Conservation (phyloP, 2,888 invertebrate genomes). For the Augochlorella aurata region DNA sequence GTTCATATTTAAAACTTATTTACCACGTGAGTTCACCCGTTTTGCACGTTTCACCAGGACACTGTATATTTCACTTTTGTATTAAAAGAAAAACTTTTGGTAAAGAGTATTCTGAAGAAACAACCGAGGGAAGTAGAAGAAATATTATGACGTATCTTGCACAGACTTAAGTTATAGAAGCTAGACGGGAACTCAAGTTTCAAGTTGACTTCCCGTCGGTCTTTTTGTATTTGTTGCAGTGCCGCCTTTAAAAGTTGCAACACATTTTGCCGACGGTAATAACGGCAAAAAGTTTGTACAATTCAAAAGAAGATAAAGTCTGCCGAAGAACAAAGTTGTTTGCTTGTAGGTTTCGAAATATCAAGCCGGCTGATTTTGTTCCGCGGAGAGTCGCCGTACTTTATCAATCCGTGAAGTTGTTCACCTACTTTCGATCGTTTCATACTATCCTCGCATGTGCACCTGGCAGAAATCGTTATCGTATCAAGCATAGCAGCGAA, state of each 20-base stretch:
- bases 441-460: background rate
- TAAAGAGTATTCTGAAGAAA: background rate
- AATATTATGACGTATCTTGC: background rate
- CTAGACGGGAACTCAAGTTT: background rate
- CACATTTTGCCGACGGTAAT: background rate
- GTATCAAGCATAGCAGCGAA: too few relatives aligned
- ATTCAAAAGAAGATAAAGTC: background rate
- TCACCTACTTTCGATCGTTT: background rate
- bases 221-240: background rate
- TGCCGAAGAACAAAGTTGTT: background rate
- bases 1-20: background rate
- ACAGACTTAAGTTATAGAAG: background rate
- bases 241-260: background rate
- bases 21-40: background rate
- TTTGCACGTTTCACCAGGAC: background rate
- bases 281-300: background rate
- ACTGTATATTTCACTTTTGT: background rate
- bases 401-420: background rate
- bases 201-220: background rate
- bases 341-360: background rate
- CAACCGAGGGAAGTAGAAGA: background rate
- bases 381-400: background rate
- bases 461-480: too few relatives aligned
- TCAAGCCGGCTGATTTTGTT: background rate
- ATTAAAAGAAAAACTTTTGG: background rate